Percentiles rank a stretch among this genome's conserved stretches.
These are phyloP conservation scores for rat (Rattus norvegicus) DNA, from an alignment of 2,113 vertebrate genomes.

Conservation along the genomic window GRCr8 NC_086032.1:67697001-67697500, in stretches of 20 bases:
- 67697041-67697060: background rate
- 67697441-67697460: slow-evolving; percentile 41
- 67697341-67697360: slow-evolving; percentile 65
- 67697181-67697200: slow-evolving; percentile 75
- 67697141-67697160: slow-evolving; percentile 62
- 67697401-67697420: slow-evolving; percentile 40
- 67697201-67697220: slow-evolving; percentile 70
- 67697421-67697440: slow-evolving; percentile 60
- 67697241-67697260: slow-evolving; percentile 78
- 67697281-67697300: slow-evolving; percentile 66
- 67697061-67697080: background rate
- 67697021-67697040: slow-evolving; percentile 51
- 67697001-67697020: slow-evolving; percentile 9
- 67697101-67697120: slow-evolving; percentile 15
- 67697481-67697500: slow-evolving; percentile 41
- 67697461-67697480: background rate
- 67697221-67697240: slow-evolving; percentile 62
- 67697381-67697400: slow-evolving; percentile 50
- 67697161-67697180: slow-evolving; percentile 61
- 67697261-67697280: slow-evolving; percentile 74
- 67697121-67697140: slow-evolving; percentile 55
- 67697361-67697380: slow-evolving; percentile 68
- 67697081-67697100: slow-evolving; percentile 51
- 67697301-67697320: slow-evolving; percentile 60
- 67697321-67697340: slow-evolving; percentile 57